Percentiles rank a stretch among this genome's conserved stretches.
phyloP scores from a whole-genome alignment of 1,140 invertebrate genomes.

The Heterodera schachtii region DNA sequence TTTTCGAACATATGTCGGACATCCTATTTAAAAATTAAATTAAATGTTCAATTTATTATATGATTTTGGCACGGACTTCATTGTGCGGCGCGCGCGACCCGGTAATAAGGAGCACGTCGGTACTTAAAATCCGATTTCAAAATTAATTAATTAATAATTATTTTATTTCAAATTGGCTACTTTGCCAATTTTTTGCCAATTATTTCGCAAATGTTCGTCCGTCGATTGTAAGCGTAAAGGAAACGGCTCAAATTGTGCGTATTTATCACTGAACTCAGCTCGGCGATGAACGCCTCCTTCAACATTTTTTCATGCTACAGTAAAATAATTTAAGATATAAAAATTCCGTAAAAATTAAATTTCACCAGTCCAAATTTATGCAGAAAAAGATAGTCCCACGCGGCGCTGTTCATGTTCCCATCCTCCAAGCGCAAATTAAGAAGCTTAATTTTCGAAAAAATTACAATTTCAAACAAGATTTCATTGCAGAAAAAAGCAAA shows the following conservation, averaged over 20 bases:
- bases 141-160: not conserved
- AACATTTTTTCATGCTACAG: not conserved
- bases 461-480: no score
- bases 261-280: not conserved
- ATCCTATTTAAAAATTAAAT: slow-evolving; percentile 3
- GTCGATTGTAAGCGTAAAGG: slow-evolving; percentile 2
- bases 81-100: slow-evolving; percentile 10
- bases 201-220: not conserved
- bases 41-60: not conserved
- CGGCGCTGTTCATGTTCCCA: slow-evolving; percentile 17
- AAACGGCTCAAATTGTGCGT: slow-evolving; percentile 8
- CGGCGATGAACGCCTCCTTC: not conserved
- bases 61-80: not conserved
- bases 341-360: not conserved
- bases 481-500: no score
- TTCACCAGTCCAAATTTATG: not conserved
- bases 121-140: not conserved
- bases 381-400: slow-evolving; percentile 12
- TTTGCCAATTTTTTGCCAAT: slow-evolving; percentile 15
- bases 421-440: slow-evolving; percentile 7
- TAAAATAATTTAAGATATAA: not conserved
- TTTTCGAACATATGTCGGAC: slow-evolving; percentile 10
- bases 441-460: not conserved
- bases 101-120: not conserved
- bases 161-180: not conserved